phyloP scores from a whole-genome alignment of 2,113 vertebrate species.

The Pteronura brasiliensis region DNA sequence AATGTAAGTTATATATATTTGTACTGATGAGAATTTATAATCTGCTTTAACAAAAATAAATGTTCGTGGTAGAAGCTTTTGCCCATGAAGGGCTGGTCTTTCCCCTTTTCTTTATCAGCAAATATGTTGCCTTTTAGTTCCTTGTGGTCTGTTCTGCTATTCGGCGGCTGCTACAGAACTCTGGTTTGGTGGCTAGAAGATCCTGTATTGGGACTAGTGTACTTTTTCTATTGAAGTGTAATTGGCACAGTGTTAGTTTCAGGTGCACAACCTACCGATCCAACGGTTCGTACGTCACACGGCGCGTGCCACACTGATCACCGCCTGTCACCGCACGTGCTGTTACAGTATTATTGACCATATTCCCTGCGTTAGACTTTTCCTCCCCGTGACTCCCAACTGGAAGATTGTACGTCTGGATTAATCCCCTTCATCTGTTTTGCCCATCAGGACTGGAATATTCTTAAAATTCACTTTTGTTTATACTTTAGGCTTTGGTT shows the following conservation, averaged over 20 bases:
- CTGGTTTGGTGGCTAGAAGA: background rate
- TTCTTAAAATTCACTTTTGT: background rate
- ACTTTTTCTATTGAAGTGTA: background rate
- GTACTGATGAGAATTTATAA: constrained; percentile 90
- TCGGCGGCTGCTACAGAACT: background rate
- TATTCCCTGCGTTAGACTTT: background rate
- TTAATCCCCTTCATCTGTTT: background rate
- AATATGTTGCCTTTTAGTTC: background rate
- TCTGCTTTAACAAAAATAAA: constrained; percentile 93
- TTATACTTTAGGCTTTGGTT: background rate
- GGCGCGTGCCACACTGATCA: background rate
- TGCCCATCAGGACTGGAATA: background rate
- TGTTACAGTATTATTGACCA: background rate
- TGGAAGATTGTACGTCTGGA: background rate
- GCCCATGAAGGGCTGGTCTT: constrained; percentile 57
- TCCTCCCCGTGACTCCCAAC: background rate
- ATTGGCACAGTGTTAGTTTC: background rate
- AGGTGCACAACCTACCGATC: background rate
- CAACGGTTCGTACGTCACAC: background rate
- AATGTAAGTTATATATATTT: constrained; percentile 91
- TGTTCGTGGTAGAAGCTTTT: constrained; percentile 86
- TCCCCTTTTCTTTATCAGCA: constrained; percentile 44
- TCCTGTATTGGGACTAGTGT: background rate
- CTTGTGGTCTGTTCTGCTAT: background rate
- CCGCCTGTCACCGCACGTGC: background rate